phyloP scores from a whole-genome alignment of 1,140 invertebrate genomes.

The Anastrepha obliqua region DNA sequence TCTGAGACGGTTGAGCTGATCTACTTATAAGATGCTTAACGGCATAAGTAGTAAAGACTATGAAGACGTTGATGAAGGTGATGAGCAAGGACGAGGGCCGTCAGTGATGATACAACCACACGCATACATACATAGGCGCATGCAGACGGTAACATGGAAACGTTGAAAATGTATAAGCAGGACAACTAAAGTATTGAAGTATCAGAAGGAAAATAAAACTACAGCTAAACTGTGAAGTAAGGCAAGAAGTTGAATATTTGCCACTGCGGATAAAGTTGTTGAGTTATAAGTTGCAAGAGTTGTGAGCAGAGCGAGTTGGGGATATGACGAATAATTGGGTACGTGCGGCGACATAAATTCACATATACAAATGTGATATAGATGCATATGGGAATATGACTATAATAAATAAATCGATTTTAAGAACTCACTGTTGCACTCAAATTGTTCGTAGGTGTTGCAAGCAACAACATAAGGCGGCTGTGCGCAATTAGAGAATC shows the following conservation, averaged over 20 bases:
- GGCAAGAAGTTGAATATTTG: neutral
- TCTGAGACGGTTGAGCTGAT: constrained; percentile 32
- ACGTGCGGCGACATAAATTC: neutral
- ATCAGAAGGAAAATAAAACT: neutral
- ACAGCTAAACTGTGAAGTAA: neutral
- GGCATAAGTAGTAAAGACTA: constrained; percentile 23
- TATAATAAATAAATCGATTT: no score
- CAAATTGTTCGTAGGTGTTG: neutral
- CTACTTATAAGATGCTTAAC: constrained; percentile 44
- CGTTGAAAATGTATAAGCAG: neutral
- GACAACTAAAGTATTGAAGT: neutral
- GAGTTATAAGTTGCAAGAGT: neutral
- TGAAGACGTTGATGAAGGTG: constrained; percentile 1
- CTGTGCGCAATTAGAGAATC: neutral
- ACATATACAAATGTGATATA: neutral
- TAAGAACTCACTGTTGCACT: neutral
- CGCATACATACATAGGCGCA: neutral
- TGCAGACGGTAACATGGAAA: neutral
- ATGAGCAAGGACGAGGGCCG: neutral
- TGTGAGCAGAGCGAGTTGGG: neutral
- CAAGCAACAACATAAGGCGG: neutral
- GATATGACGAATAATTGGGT: neutral
- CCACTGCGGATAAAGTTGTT: constrained; percentile 7
- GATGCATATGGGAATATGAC: neutral
- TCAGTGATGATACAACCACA: neutral